These are phyloP conservation scores for Ostrea denselamellosa DNA, from an alignment of 1,140 invertebrate genomes.

Conservation along the genomic window DNA sequence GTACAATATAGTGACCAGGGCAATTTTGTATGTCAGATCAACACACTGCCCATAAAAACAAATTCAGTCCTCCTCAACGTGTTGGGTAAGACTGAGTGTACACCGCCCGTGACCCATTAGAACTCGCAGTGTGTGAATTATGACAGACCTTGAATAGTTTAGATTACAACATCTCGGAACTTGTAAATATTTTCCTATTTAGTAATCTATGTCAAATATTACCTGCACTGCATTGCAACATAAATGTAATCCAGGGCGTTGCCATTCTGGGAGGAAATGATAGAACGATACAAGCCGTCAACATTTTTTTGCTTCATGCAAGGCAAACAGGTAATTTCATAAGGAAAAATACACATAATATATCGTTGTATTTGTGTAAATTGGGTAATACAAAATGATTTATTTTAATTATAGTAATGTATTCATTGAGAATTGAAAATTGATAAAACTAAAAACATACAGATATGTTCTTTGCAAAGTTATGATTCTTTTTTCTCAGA, in stretches of 20 bases:
- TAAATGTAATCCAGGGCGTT: background rate
- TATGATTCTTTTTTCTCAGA: too few species aligned
- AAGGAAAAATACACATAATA: background rate
- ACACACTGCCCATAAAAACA: slow-evolving; percentile 72
- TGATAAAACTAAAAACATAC: too few species aligned
- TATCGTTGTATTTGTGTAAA: too few species aligned
- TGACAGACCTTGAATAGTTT: background rate
- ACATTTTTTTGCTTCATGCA: too few species aligned
- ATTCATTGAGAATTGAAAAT: too few species aligned
- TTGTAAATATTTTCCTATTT: background rate
- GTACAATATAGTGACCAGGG: slow-evolving; percentile 68
- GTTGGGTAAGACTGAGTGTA: slow-evolving; percentile 56
- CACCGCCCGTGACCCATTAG: background rate
- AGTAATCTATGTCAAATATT: background rate
- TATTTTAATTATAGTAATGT: too few species aligned
- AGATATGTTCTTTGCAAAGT: too few species aligned
- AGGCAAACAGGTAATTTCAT: background rate
- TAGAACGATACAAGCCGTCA: too few species aligned
- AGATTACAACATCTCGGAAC: background rate
- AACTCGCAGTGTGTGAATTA: slow-evolving; percentile 30
- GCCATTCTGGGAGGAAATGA: background rate
- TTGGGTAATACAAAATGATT: too few species aligned
- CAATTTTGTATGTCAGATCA: slow-evolving; percentile 73
- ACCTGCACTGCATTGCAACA: background rate
- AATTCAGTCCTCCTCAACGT: slow-evolving; percentile 60